A percentile compares a stretch with the other conserved stretches of the same genome.
phyloP scores from a whole-genome alignment of 2,113 vertebrate species.

The Oenanthe oenanthe region DNA sequence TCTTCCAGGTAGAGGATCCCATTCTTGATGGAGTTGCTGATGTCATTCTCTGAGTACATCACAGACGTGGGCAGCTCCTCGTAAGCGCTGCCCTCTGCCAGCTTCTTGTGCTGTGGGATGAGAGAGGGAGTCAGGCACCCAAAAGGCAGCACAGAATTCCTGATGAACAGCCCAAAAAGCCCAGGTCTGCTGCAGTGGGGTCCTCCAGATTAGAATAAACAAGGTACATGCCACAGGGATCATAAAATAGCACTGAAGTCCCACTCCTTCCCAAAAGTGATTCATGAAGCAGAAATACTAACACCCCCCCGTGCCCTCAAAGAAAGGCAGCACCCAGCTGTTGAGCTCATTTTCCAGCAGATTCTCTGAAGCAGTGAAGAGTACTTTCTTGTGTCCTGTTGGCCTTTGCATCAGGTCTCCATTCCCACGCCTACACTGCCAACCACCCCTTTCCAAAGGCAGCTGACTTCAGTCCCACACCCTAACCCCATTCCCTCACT shows the following conservation, averaged over 20 bases:
- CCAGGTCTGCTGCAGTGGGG: background rate
- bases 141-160: background rate
- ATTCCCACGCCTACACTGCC: background rate
- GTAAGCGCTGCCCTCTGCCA: conserved; percentile 95
- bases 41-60: conserved; percentile 95
- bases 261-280: background rate
- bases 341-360: background rate
- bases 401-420: background rate
- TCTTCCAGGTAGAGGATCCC: conserved; percentile 96
- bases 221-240: background rate
- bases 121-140: background rate
- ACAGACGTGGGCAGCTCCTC: conserved; percentile 92
- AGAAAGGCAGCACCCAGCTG: background rate
- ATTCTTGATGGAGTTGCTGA: conserved; percentile 99
- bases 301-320: no score
- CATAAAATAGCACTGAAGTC: background rate
- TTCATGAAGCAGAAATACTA: background rate
- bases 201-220: background rate
- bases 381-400: background rate
- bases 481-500: background rate
- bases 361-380: background rate
- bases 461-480: background rate
- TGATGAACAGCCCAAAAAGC: background rate
- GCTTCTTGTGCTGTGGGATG: conserved; percentile 91
- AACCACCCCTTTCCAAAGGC: background rate